Conservation (phyloP, 2,797 vertebrate species). For the Otolemur crassicaudatus region DNA sequence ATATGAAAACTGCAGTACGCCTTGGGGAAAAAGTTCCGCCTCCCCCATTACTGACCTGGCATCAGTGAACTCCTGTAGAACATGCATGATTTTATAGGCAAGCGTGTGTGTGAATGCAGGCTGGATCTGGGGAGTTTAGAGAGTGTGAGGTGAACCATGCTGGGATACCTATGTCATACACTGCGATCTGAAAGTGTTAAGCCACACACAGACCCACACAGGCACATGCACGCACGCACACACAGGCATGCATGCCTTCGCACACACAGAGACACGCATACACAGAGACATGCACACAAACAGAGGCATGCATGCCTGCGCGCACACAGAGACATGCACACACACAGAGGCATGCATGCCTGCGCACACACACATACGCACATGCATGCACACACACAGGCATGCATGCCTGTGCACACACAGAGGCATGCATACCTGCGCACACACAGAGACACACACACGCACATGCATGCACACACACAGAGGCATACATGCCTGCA, state of each 20-base stretch:
- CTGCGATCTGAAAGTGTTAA: neutral
- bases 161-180: no score
- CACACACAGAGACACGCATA: neutral
- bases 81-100: fast-evolving
- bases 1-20: neutral
- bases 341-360: no score
- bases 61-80: neutral
- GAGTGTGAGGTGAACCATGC: no score
- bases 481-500: no score
- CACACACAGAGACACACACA: neutral
- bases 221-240: neutral
- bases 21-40: neutral
- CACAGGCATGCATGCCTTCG: no score
- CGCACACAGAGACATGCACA: no score
- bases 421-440: no score
- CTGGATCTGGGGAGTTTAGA: neutral
- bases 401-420: no score
- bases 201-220: neutral
- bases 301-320: no score
- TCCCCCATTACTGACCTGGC: fast-evolving
- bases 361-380: no score
- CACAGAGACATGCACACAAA: neutral
- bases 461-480: no score
- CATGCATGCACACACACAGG: neutral
- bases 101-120: fast-evolving